These are phyloP conservation scores for Chloromyia formosa DNA, from an alignment of 2,888 invertebrate genomes.

Conservation along the genomic window DNA sequence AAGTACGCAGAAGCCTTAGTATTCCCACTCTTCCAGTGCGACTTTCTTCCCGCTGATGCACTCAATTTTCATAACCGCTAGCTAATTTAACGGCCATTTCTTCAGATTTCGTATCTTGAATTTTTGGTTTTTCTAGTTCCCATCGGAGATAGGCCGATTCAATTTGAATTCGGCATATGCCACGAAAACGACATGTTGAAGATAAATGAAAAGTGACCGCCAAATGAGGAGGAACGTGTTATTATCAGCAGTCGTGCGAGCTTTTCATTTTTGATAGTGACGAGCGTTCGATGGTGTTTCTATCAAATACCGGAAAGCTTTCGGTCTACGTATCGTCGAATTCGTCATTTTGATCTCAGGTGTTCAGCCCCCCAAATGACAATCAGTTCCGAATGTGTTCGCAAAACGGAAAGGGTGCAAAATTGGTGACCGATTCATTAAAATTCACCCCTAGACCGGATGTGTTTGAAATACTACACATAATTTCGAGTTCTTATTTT, in stretches of 20 bases:
- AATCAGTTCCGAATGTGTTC: constrained; percentile 34
- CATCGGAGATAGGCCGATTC: too few species aligned
- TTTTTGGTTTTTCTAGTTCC: too few species aligned
- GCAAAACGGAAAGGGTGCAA: constrained; percentile 35
- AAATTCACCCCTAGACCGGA: neutral
- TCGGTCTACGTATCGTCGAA: constrained; percentile 2
- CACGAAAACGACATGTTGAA: constrained; percentile 19
- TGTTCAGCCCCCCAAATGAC: constrained; percentile 40
- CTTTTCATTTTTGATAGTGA: constrained; percentile 41
- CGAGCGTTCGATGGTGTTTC: constrained; percentile 33
- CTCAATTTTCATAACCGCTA: too few species aligned
- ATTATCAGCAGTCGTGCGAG: constrained; percentile 40
- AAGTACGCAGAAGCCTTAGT: too few species aligned
- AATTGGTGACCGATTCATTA: constrained; percentile 12
- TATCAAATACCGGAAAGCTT: constrained; percentile 41
- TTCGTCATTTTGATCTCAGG: constrained; percentile 25
- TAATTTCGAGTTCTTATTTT: constrained; percentile 15
- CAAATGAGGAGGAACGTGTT: constrained; percentile 35
- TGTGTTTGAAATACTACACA: neutral
- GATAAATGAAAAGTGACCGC: constrained; percentile 40
- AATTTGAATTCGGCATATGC: neutral
- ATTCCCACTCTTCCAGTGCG: too few species aligned
- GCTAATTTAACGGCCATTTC: too few species aligned
- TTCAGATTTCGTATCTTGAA: too few species aligned
- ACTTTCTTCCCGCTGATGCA: too few species aligned